Conservation (phyloP, 2,113 vertebrate species). For the Scartelaos histophorus region DNA sequence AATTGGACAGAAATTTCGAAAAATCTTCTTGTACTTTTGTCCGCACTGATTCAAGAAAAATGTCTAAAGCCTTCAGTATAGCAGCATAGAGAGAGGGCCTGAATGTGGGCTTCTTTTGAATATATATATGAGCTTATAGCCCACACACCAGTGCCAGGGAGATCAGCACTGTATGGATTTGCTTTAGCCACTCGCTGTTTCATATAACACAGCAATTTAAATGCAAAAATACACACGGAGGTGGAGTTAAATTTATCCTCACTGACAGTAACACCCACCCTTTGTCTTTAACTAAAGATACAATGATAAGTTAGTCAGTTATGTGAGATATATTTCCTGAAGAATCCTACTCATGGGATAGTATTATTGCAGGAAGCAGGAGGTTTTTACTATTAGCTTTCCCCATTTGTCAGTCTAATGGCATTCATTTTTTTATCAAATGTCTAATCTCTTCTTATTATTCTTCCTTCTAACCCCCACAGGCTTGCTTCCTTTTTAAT, state of each 20-base stretch:
- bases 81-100: conserved; percentile 34
- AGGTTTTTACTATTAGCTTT: no score
- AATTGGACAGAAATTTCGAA: not conserved
- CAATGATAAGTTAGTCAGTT: not conserved
- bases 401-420: no score
- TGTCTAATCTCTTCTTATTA: no score
- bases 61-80: conserved; percentile 10
- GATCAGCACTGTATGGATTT: conserved; percentile 34
- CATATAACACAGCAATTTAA: conserved; percentile 9
- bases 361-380: no score
- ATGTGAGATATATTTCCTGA: no score
- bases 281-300: not conserved
- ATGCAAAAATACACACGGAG: conserved; percentile 1
- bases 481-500: no score
- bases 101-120: conserved; percentile 51
- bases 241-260: not conserved
- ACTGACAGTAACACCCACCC: not conserved
- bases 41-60: conserved; percentile 21
- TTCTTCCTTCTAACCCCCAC: no score
- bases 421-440: no score
- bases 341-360: no score
- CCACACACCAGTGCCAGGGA: conserved; percentile 48
- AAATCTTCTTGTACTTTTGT: conserved; percentile 22
- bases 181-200: conserved; percentile 36
- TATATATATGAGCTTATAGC: conserved; percentile 45